Conservation (phyloP, 2,888 invertebrate genomes). For the Papilio gigon region DNA sequence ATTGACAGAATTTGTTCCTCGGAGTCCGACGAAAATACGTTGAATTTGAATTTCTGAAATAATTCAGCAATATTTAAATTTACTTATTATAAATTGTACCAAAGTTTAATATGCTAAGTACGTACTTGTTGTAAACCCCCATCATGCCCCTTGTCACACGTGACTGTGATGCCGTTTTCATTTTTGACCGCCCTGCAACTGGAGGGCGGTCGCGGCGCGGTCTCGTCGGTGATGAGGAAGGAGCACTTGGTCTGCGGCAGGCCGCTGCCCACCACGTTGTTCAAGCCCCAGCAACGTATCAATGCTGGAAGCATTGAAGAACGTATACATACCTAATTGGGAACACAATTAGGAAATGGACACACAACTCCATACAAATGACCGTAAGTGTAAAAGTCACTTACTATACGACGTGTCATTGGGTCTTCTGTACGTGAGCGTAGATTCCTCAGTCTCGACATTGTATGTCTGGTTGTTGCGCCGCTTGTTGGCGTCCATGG, state of each 20-base stretch:
- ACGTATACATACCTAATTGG: too few species aligned
- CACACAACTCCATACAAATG: too few species aligned
- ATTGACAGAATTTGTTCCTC: slow-evolving; percentile 66
- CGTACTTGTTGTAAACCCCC: slow-evolving; percentile 74
- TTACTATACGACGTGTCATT: slow-evolving; percentile 66
- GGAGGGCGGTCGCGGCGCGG: slow-evolving; percentile 65
- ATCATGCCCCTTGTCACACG: slow-evolving; percentile 69
- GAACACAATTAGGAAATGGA: too few species aligned
- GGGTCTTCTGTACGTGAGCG: slow-evolving; percentile 62
- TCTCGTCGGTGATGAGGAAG: slow-evolving; percentile 71
- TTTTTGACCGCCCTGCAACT: slow-evolving; percentile 62
- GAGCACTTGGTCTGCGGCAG: slow-evolving; percentile 61
- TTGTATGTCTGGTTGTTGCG: slow-evolving; percentile 53
- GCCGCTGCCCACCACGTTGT: slow-evolving; percentile 58
- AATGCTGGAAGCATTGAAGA: slow-evolving; percentile 51
- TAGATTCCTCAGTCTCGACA: slow-evolving; percentile 57
- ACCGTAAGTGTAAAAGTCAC: too few species aligned
- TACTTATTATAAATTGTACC: not conserved
- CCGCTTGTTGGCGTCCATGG: slow-evolving; percentile 54
- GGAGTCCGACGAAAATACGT: slow-evolving; percentile 57
- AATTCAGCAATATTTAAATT: not conserved
- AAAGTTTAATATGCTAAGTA: not conserved
- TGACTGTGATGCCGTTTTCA: slow-evolving; percentile 59
- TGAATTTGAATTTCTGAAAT: slow-evolving; percentile 74
- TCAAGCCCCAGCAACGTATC: slow-evolving; percentile 74